Base-by-base conservation (phyloP, 1,140 invertebrate genomes). In the Drosophila hydei region DNA sequence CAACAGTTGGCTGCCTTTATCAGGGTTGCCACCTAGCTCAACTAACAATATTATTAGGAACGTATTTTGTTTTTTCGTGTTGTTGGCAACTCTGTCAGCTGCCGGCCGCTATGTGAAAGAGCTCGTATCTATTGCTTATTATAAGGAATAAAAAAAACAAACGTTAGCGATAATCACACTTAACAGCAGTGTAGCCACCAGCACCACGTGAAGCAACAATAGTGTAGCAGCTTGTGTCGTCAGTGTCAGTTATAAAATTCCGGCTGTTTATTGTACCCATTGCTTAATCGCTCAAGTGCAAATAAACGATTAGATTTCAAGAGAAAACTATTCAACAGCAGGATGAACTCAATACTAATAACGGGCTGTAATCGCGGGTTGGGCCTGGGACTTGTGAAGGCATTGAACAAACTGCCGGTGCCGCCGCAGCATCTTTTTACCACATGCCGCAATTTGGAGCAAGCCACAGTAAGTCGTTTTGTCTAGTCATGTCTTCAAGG, bases 331-430 rank as follows among this genome's bases (percentile, higher is more conserved):
- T 12, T 23, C 0, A 11, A 60, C 27, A 64, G 30, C 27, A 71
- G 23, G 73, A 96, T 96, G 95, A 95, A 94, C 72, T 95, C 95
- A 33, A 94, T 97, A 72, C 92, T 98, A 67, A 95, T 98, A 63
- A 98, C 97, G 7, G 97, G 97, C 18, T 95, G 95, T 52, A 98
- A 97, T 90, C 94, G 97, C 38, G 97, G 97, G 1, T 91, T 98
- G 45, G 97, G 97, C 14, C 92, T 98, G 30, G 97, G 97, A 47
- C 92, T 98, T 56, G 94, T 97, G 1, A 96, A 95, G 92, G 93
- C 77, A 3, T 78, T 96, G 21, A 63, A 92, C 4, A 76, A 91
- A 40, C 78, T 92, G 2, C 75, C 92, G 23, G 93, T 93, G 67
- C 92, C 93, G 16, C 94, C 95, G 30, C 91, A 94, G 85, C 85